Percentiles rank a stretch among this genome's conserved stretches.
Evolutionary conservation across 2,888 invertebrate species (phyloP).

Genomic region (Orthonevra nobilis): DNA sequence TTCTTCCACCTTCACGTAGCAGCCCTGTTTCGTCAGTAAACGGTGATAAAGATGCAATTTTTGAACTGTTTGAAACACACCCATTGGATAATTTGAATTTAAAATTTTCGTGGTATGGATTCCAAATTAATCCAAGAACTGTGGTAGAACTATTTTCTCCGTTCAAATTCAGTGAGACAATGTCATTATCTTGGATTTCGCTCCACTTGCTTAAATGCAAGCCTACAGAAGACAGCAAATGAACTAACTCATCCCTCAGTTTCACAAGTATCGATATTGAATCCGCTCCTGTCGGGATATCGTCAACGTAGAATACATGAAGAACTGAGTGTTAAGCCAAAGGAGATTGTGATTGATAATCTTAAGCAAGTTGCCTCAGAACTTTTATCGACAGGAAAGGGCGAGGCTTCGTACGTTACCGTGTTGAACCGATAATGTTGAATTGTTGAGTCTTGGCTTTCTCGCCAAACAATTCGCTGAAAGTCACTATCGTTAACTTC

Average conservation of each 20-base stretch:
- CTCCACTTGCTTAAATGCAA: constrained; percentile 2
- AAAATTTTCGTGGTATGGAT: background rate
- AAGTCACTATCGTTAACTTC: constrained; percentile 24
- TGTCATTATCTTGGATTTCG: background rate
- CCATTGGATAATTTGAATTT: background rate
- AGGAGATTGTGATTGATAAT: constrained; percentile 26
- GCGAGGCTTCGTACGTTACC: constrained; percentile 61
- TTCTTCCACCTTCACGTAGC: background rate
- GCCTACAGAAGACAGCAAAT: constrained; percentile 8
- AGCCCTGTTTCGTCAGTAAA: background rate
- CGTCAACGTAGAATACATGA: constrained; percentile 56
- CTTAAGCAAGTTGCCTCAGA: constrained; percentile 35
- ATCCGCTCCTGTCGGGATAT: constrained; percentile 52
- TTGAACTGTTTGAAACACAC: background rate
- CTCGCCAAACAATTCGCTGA: constrained; percentile 57
- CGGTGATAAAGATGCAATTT: background rate
- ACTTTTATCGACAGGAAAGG: constrained; percentile 60
- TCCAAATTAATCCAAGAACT: background rate
- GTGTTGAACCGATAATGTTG: constrained; percentile 52
- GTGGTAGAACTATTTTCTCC: background rate
- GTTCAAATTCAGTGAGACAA: background rate
- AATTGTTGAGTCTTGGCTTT: constrained; percentile 1
- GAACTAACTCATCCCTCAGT: constrained; percentile 9
- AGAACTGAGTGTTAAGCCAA: constrained; percentile 36
- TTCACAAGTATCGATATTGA: constrained; percentile 11